These are phyloP conservation scores for Arremon brunneinucha DNA, from an alignment of 2,797 vertebrate species.

Conservation along the genomic window DNA sequence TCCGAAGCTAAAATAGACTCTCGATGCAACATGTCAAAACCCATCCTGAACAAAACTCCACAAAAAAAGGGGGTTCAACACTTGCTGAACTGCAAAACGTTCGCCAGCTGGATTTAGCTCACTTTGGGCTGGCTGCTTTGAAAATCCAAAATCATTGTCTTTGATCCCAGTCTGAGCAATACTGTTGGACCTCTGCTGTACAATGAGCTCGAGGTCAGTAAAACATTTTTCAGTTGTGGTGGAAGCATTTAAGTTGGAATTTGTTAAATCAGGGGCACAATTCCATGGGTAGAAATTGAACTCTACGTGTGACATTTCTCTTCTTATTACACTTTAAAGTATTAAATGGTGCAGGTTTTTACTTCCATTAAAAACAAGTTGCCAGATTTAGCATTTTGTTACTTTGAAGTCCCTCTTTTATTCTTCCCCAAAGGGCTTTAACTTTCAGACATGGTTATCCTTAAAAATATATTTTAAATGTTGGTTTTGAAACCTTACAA, in stretches of 20 bases:
- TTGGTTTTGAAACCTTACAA: slow-evolving; percentile 57
- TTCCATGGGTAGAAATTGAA: slow-evolving; percentile 60
- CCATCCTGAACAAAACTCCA: not conserved
- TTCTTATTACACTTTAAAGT: slow-evolving; percentile 50
- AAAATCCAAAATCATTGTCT: not conserved
- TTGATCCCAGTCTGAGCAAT: slow-evolving; percentile 22
- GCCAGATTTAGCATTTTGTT: slow-evolving; percentile 57
- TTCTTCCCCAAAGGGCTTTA: slow-evolving; percentile 50
- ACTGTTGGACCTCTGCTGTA: not conserved
- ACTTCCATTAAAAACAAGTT: slow-evolving; percentile 65
- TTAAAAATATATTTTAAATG: slow-evolving; percentile 50
- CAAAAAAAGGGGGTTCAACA: not conserved
- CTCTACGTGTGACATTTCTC: slow-evolving; percentile 46
- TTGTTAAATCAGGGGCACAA: slow-evolving; percentile 42
- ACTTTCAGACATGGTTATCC: slow-evolving; percentile 45
- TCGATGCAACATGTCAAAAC: not conserved
- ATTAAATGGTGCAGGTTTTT: slow-evolving; percentile 34
- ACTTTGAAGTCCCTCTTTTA: slow-evolving; percentile 65
- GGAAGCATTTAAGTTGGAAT: slow-evolving; percentile 48
- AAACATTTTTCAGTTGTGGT: slow-evolving; percentile 30
- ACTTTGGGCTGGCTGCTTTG: not conserved
- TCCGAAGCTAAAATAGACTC: not conserved
- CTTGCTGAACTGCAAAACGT: not conserved
- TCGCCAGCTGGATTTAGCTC: slow-evolving; percentile 10
- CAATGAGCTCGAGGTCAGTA: slow-evolving; percentile 1